Base-by-base conservation (phyloP, 2,888 invertebrate species). In the Erebia aethiops region DNA sequence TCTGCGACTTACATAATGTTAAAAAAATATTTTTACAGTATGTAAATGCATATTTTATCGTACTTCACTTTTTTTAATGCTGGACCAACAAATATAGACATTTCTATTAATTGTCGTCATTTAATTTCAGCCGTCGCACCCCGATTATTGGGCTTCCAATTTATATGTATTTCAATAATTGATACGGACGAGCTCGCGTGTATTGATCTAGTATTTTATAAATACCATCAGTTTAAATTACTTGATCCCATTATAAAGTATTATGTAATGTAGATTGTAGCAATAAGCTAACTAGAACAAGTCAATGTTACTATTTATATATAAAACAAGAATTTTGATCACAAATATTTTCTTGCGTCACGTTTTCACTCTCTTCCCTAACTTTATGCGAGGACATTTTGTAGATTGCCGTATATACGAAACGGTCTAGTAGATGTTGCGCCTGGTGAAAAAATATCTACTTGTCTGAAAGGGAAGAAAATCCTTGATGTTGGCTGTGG, bases 401-500 rank as follows among this genome's bases (percentile, higher is more conserved):
- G 75, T 76, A 95, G 96, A 82, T 91, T 97, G 11, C 96, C 96
- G n/a, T 95, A 97, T 74, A 88, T 97, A 60, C 92, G 97, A 78
- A 96, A 98, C 86, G 96, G 97, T 35, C 82, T 97, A 66, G 85
- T 96, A 2, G 92, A 95, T 62, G 88, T 89, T 26, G 77, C 85
- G 16, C 77, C 83, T 43, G 84, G 87, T 52, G 76, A 90, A 58
- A 89, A 93, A 72, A 91, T 90, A 21, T 78, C 91, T 2, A 83
- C 86, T 14, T 96, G 97, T 1, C 87, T 98, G 41, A 86, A 94
- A 76, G 95, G 95, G 13, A 85, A 96, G 21, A 94, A 94, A 51
- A 95, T 99, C 69, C 85, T 98, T 26, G 99, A 99, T 92, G 96
- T 98, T 69, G 99, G 99, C 0, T 98, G 99, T 89, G 99, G 99